Evolutionary conservation across 2,888 invertebrate genomes (phyloP), one percentile per base, ranked within the genome.

Genomic region (Mechanitis messenoides): DNA sequence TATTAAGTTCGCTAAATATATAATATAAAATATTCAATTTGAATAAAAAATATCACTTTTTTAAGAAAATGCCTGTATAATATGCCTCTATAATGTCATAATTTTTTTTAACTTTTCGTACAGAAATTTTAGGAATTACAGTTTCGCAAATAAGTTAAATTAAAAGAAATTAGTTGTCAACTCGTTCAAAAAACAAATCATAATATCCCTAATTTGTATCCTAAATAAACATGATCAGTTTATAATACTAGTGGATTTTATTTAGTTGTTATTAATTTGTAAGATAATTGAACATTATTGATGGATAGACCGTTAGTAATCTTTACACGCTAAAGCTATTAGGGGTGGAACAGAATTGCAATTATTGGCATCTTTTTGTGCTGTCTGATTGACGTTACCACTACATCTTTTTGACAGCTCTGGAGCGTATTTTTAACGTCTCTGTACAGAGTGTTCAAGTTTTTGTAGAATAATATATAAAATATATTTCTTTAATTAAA

Each of bases 261-360:
- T 50, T 50, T 50, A 31, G 50, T 50, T 50, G 9, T 50, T 50
- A 9, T 31, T 31, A 50, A 50, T 50, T 50, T 47, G 7, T 2
- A 50, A 50, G 31, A 50, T 50, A 7, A 50, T 42, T 50, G 50
- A 58, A 62, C 53, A 54, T 47, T 56, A 47, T 62, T 64, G 65
- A 68, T 58, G 59, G 56, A 54, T 63, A 64, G 66, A 64, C 63
- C 73, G 76, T 78, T 73, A 71, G 76, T 78, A 83, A 86, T 81
- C 82, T 75, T 76, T 78, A 86, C 87, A 85, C 72, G 85, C 75
- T 84, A 89, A 87, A 87, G 74, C 88, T 87, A 90, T 89, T 89
- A 90, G 81, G 82, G 84, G 61, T 62, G 64, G 63, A 63, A 80
- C 72, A 75, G 79, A 82, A 78, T 74, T 74, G 79, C 78, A 83